Evolutionary conservation across 2,113 vertebrate genomes (phyloP), one percentile per base, ranked within the genome.

Genomic region (Paratilapia polleni): DNA sequence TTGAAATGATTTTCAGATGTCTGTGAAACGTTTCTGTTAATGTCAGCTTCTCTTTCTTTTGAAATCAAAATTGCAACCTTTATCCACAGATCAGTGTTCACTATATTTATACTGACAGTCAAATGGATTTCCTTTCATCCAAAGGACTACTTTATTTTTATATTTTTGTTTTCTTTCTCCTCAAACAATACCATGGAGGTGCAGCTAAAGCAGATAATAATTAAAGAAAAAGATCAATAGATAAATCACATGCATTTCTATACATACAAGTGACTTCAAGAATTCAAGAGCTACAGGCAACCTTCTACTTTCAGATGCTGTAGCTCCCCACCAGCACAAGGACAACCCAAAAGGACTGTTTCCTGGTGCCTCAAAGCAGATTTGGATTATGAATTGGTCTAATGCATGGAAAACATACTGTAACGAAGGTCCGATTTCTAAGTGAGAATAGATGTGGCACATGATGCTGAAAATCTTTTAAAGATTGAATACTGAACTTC

Each of bases 11-110:
- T 80, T 79, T 83, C 26, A 59, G 41, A 59, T 70, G 56, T 58
- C 31, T 61, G 11, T 36, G 28, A 79, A 78, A 57, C 2, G 14
- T 60, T 85, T 77, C 34, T 58, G 15, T 78, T 36, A 77, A 81
- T 82, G 78, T 66, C 82, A 80, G 28, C 60, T 52, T 80, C 38
- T 68, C 26, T 80, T 43, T 77, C 13, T 78, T 49, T 74, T 47
- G 34, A 78, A 79, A 77, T 78, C 34, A 81, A 79, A 41, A 60
- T 17, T 4, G 4, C 58, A 24, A 82, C 78, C 76, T 90, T 89
- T 68, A 57, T 52, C 38, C n/a, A 54, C 20, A 68, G 14, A 75
- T 62, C 24, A 58, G n/a, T 77, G 31, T 81, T 84, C 17, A 77
- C 6, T 82, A 6, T 11, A 76, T 79, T 41, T 63, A 64, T 68